phyloP scores from a whole-genome alignment of 2,113 vertebrate genomes.

The Nymphicus hollandicus region DNA sequence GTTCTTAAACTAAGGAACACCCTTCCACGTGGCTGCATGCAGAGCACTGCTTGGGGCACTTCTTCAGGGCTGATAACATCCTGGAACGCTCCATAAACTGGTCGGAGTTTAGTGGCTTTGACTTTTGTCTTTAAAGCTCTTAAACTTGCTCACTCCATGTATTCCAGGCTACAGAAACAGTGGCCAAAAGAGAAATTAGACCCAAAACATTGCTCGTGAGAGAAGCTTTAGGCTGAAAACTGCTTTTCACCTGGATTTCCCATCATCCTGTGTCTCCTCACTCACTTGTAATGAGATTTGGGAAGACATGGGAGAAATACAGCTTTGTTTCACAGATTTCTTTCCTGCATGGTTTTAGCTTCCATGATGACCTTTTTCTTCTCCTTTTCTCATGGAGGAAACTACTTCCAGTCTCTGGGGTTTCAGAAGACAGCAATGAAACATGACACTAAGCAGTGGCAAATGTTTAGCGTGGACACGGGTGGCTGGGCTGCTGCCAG shows the following conservation, averaged over 20 bases:
- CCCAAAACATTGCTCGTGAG: rapidly evolving
- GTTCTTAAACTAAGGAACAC: neutral
- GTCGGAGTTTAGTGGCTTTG: neutral
- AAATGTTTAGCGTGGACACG: rapidly evolving
- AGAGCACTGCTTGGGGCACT: neutral
- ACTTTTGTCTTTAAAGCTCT: neutral
- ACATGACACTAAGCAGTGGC: neutral
- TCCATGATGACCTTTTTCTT: neutral
- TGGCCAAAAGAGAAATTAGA: neutral
- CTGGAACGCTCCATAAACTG: neutral
- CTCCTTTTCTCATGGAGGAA: neutral
- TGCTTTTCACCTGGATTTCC: neutral
- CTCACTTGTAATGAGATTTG: neutral
- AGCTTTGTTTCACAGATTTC: neutral
- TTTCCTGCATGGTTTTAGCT: neutral
- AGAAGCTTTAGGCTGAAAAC: neutral
- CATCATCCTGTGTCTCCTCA: neutral
- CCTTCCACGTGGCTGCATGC: rapidly evolving
- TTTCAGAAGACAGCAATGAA: neutral
- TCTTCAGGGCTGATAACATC: rapidly evolving
- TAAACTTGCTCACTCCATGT: rapidly evolving
- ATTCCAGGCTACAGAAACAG: neutral
- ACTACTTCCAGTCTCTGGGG: neutral
- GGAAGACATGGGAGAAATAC: neutral
- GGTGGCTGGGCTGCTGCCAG: neutral